Evolutionary conservation across 2,113 vertebrate species (phyloP), one percentile per base, ranked within the genome.

Genomic region (Oncorhynchus nerka): DNA sequence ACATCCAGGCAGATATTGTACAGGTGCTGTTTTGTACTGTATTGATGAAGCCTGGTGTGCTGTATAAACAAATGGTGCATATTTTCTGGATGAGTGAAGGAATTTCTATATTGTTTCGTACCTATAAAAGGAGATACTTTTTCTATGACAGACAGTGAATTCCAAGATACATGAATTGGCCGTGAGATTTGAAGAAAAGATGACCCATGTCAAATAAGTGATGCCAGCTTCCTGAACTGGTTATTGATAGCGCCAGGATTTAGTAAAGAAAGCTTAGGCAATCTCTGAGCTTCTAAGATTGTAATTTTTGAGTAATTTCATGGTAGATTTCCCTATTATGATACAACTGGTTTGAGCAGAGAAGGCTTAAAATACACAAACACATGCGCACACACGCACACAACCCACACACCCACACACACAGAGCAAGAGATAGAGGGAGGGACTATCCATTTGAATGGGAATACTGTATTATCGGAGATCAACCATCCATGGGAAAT

Each of bases 121-220:
- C 19, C 4, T 15, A 16, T 20, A 20, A 57, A 57, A 19, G 51
- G 13, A 19, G 19, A 57, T 19, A 19, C 55, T 20, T 57, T 57
- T 57, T 57, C 19, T 57, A 20, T 57, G 5, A 19, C 16, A 15
- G 15, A 20, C 55, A 57, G 6, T 61, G 74, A 73, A 64, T 78
- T 68, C 73, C 89, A 84, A 79, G 87, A 89, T 87, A 87, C 85
- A 83, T 82, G 81, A 87, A 45, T 91, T 91, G 93, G 90, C 88
- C 91, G 91, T 92, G 92, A 79, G 82, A 69, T 79, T 30, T 45
- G 11, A 45, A 45, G 39, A 45, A 45, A 45, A 11, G 2, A 45
- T 9, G 9, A 45, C 39, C 39, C 9, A 45, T 45, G 8, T 78
- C 66, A 71, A 69, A 81, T 30, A 71, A 34, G 49, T 55, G 26